Evolutionary conservation across 1,140 invertebrate species (phyloP).

Genomic region (Babylonia areolata): DNA sequence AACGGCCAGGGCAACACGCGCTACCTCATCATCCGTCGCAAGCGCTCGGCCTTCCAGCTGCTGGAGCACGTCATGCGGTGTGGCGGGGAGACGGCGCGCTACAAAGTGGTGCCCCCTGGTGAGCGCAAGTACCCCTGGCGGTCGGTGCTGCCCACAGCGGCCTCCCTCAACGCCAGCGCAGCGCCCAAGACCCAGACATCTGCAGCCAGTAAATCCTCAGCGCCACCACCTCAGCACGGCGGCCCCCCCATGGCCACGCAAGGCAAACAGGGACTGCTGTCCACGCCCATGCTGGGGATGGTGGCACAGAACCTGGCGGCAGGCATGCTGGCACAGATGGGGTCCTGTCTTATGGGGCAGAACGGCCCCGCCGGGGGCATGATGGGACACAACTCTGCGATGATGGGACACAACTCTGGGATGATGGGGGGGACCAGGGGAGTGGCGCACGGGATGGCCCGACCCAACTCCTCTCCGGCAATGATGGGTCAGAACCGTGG

Average conservation of each 20-base stretch:
- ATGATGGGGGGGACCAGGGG: neutral
- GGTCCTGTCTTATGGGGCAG: neutral
- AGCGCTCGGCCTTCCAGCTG: slow-evolving; percentile 66
- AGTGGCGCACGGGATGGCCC: neutral
- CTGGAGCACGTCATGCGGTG: slow-evolving; percentile 68
- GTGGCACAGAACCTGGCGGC: neutral
- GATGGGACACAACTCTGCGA: neutral
- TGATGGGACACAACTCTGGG: neutral
- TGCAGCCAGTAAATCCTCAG: neutral
- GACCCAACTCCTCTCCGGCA: neutral
- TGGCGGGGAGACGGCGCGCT: slow-evolving; percentile 74
- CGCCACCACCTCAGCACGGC: neutral
- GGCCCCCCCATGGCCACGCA: too few species aligned
- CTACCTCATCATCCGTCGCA: slow-evolving; percentile 78
- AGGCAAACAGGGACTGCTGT: neutral
- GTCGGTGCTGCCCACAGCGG: neutral
- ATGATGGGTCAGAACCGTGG: neutral
- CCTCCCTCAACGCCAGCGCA: neutral
- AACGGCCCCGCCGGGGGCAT: neutral
- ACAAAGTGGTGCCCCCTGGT: slow-evolving; percentile 73
- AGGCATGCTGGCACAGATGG: neutral
- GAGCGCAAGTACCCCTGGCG: slow-evolving; percentile 21
- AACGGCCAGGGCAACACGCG: slow-evolving; percentile 77
- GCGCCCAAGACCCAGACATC: neutral
- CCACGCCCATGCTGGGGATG: neutral